Evolutionary conservation across 2,797 vertebrate genomes (phyloP), one percentile per base, ranked within the genome.

Genomic region (Neosilurus hyrtlii): DNA sequence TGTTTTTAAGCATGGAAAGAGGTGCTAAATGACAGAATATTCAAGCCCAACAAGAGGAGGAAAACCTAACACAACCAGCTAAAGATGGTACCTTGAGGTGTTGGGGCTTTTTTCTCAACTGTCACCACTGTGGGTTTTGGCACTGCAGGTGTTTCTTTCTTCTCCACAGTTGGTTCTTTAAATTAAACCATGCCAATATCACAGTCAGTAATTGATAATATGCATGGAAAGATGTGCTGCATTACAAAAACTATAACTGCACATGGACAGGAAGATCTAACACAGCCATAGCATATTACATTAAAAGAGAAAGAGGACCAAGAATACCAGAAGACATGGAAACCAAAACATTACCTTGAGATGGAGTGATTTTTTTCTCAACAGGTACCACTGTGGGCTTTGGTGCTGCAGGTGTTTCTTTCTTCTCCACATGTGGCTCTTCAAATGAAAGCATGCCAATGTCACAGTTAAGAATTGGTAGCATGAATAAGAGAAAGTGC

Each of bases 301-400:
- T 43, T 43, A 43, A 43, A 43, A 8, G 43, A 43, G 43, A 43
- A 43, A 43, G 43, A 43, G 43, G 43, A 43, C 43, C 8, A 43
- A 43, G 4, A 43, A 5, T 5, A n/a, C n/a, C 43, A 4, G 9
- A 87, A 49, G 71, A 83, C 79, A 51, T 52, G 9, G 59, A 57
- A 76, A 81, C 49, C 71, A 18, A 82, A 9, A 81, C 80, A 90
- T 86, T 97, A 97, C 96, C 96, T 97, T 95, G 92, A 81, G 91
- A 83, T 87, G 94, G 92, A 86, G 89, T 83, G 1, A 93, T 86
- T 89, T 93, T 94, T 86, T 95, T 65, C 90, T 92, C 92, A 67
- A 86, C 2, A 54, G 84, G 79, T 59, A 79, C 52, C 79, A 37
- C 74, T 83, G 68, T 81, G 77, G 82, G 82, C 79, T 88, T 86